phyloP scores from a whole-genome alignment of 2,113 vertebrate species.

The Tapirus terrestris region DNA sequence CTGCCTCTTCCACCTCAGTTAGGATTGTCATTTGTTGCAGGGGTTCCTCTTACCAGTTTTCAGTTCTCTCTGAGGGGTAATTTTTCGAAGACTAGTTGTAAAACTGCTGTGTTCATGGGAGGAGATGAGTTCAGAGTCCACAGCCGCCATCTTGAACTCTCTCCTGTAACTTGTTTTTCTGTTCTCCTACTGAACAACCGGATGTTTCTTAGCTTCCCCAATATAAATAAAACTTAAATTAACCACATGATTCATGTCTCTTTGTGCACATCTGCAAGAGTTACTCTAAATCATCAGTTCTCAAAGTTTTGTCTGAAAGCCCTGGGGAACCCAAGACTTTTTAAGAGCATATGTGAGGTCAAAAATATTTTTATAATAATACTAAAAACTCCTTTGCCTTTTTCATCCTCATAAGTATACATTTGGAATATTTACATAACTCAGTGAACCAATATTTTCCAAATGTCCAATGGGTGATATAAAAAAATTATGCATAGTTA shows the following conservation, averaged over 20 bases:
- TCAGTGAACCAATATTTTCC: neutral
- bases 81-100: too few species aligned
- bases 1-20: too few species aligned
- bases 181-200: neutral
- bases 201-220: neutral
- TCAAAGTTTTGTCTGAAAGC: neutral
- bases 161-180: neutral
- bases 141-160: too few species aligned
- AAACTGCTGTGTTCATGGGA: too few species aligned
- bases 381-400: neutral
- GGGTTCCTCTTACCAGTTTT: too few species aligned
- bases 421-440: neutral
- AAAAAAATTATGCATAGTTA: neutral
- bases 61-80: too few species aligned
- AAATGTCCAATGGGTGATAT: neutral
- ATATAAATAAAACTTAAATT: neutral
- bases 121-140: too few species aligned
- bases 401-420: neutral
- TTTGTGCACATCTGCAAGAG: neutral
- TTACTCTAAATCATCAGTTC: neutral
- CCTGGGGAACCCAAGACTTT: neutral
- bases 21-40: too few species aligned
- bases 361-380: neutral
- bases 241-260: neutral
- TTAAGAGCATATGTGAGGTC: neutral